These are phyloP conservation scores for Amblyjoppa proteus DNA, from an alignment of 2,888 invertebrate species.

Conservation along the genomic window DNA sequence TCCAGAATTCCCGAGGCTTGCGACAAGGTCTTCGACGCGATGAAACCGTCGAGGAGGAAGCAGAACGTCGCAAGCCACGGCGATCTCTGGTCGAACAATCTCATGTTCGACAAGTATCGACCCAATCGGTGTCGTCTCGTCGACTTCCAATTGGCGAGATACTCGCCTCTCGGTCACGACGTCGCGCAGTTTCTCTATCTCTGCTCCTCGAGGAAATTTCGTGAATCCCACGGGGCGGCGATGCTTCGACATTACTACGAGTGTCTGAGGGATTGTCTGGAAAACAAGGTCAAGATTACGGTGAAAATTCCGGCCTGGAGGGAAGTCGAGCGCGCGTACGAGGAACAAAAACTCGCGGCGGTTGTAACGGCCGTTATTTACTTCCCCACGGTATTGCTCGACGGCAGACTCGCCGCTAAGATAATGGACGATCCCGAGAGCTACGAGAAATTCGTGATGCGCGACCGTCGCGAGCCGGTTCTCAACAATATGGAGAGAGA, in stretches of 20 bases:
- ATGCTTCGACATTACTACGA: conserved; percentile 87
- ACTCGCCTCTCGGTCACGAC: conserved; percentile 89
- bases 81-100: conserved; percentile 89
- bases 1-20: conserved; percentile 68
- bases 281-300: conserved; percentile 42
- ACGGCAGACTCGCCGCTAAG: conserved; percentile 71
- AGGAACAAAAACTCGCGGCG: conserved; percentile 79
- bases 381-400: conserved; percentile 78
- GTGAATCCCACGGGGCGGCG: conserved; percentile 85
- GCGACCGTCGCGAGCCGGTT: conserved; percentile 73
- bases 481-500: conserved; percentile 74
- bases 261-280: conserved; percentile 69
- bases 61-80: conserved; percentile 87
- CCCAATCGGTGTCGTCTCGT: conserved; percentile 88
- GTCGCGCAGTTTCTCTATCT: conserved; percentile 87
- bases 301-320: conserved; percentile 73
- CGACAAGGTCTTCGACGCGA: conserved; percentile 69
- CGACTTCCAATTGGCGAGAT: conserved; percentile 90
- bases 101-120: conserved; percentile 86
- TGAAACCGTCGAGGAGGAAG: conserved; percentile 77
- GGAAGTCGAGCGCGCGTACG: conserved; percentile 76
- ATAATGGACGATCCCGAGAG: conserved; percentile 73
- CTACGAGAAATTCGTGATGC: conserved; percentile 72
- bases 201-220: conserved; percentile 85
- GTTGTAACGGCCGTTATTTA: conserved; percentile 77